Evolutionary conservation across 2,888 invertebrate species (phyloP), one percentile per base, ranked within the genome.

Genomic region (Latrodectus elegans): DNA sequence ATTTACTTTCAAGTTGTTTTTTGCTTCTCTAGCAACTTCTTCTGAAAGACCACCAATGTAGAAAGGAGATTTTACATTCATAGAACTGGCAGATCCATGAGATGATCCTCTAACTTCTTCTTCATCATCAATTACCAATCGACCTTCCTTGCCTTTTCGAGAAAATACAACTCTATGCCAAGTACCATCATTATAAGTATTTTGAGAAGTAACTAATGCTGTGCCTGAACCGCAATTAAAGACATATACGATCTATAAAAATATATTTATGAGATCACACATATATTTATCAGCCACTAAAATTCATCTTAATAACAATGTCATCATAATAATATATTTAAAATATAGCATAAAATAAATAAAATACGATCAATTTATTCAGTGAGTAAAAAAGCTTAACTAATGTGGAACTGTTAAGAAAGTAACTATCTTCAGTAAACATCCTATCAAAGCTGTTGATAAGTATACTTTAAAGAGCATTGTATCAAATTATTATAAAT

Each of bases 21-120:
- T 90, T 2, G 94, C 93, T 53, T 92, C 92, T 60, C 91, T 91
- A 14, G 92, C 92, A 49, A 93, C 91, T 6, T 93, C 92, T 2
- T 94, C 93, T 15, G 94, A 92, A n/a, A 97, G 92, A 0, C 97
- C 97, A 38, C 98, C 98, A 77, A 97, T 94, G 92, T 95, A 97
- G 91, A 95, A 95, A 0, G 97, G 97, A 64, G 95, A 93, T 14
- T 90, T 91, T 1, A 97, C 93, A 77, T 94, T 94, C 6, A 96
- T 93, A 0, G 93, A 93, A 15, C 93, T 92, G 11, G 91, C 86
- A 0, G 74, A 17, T 2, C 89, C 89, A 1, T 9, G 71, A 2
- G 90, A 89, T 11, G 51, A 64, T 4, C 93, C 93, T 1, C 92
- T 90, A 0, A 95, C 94, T 81, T 93, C 92, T 8, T 94, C 94